Base-by-base conservation (phyloP, 1,140 invertebrate species). In the Eurytemora carolleeae region DNA sequence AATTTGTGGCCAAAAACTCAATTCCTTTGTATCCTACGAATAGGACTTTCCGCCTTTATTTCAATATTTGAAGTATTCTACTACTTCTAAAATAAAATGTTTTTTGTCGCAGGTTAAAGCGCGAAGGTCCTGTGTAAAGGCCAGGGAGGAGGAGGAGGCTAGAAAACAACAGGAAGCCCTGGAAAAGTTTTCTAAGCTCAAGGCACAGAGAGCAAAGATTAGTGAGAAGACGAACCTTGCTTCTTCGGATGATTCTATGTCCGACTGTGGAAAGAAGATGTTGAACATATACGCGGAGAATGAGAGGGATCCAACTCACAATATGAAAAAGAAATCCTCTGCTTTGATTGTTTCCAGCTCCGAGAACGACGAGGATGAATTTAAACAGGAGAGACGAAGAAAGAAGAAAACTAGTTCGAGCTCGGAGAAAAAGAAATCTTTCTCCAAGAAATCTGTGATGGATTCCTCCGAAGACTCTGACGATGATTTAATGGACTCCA, bases 121-220 rank as follows among this genome's bases (percentile, higher is more conserved):
- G 16, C 26, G 59, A 12, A 24, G 59, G 24, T 55, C 31, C 2
- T 60, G 59, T 53, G 59, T 53, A 21, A 22, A 15, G 16, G 17
- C 16, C 12, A 24, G 59, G 21, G 44, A 60, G 15, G 59, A 55
- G 20, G 59, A 60, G 59, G 31, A 52, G 20, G 44, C 53, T 19
- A 52, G 53, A 44, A 52, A 53, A 53, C 59, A 60, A 23, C 59
- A 60, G 44, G 59, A 60, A 24, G 59, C 59, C 22, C 44, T 60
- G 16, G 59, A 18, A 17, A 60, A 60, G 44, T 60, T 60, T 44
- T 44, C 18, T 44, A 60, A 60, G 24, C 20, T 60, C 31, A 60
- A 60, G 20, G 24, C n/a, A 15, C 18, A 22, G 3, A 55, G 59
- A 19, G n/a, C 21, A 12, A 55, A 60, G 17, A 59, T 26, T 23